Conservation (phyloP, 2,797 vertebrate species). For the Podarcis lilfordi region DNA sequence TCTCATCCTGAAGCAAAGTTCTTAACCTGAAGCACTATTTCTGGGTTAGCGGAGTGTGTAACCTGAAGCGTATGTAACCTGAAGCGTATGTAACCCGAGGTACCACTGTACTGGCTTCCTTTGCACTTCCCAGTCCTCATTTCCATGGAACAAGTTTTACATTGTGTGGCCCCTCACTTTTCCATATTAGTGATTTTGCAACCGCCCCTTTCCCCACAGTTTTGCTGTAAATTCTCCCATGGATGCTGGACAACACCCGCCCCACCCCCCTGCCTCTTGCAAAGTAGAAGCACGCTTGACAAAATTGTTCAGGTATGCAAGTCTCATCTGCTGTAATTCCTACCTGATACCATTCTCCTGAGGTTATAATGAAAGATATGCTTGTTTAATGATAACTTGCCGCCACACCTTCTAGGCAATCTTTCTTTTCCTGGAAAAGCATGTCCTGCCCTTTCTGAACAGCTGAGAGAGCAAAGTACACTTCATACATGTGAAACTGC, state of each 20-base stretch:
- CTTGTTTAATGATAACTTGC: constrained; percentile 20
- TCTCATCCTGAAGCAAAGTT: too few species aligned
- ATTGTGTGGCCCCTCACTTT: background rate
- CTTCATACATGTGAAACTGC: constrained; percentile 54
- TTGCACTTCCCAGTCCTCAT: background rate
- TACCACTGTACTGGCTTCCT: background rate
- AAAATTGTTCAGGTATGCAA: background rate
- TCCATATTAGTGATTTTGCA: background rate
- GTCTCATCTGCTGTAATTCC: background rate
- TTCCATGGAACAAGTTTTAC: background rate
- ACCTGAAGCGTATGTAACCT: too few species aligned
- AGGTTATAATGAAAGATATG: constrained; percentile 26
- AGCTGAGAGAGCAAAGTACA: constrained; percentile 27
- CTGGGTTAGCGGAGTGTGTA: too few species aligned
- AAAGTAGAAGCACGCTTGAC: background rate
- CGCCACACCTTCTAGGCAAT: constrained; percentile 29
- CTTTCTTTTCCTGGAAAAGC: constrained; percentile 32
- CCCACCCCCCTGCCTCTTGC: background rate
- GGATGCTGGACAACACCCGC: too few species aligned
- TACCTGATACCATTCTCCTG: constrained; percentile 10
- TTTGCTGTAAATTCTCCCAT: background rate
- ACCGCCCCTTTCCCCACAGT: too few species aligned
- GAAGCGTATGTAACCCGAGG: too few species aligned
- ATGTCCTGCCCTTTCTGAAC: constrained; percentile 16
- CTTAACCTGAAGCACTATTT: too few species aligned